A percentile compares a stretch with the other conserved stretches of the same genome.
phyloP scores from a whole-genome alignment of 2,113 vertebrate genomes.

The Butorides virescens region DNA sequence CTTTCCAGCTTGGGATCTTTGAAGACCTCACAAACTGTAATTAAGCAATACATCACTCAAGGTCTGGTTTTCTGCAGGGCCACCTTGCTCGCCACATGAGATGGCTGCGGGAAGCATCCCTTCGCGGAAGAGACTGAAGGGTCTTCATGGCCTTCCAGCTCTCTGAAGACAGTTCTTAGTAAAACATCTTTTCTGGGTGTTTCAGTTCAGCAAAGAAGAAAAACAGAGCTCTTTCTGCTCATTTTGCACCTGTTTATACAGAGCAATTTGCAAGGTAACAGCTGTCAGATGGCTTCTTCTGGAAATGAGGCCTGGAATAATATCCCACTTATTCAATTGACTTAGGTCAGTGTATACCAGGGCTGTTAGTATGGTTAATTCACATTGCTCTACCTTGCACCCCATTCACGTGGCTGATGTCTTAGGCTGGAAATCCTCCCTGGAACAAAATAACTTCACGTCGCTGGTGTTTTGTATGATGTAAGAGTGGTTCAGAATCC shows the following conservation, averaged over 20 bases:
- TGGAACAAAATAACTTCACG: not conserved
- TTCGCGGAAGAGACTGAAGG: not conserved
- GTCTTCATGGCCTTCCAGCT: not conserved
- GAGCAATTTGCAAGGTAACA: not conserved
- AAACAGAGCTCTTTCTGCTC: not conserved
- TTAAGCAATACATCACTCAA: not conserved
- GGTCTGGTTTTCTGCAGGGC: not conserved
- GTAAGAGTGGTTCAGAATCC: not conserved
- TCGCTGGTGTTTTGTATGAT: not conserved
- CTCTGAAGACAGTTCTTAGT: not conserved
- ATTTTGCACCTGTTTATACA: not conserved
- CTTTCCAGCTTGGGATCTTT: not conserved
- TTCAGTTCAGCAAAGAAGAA: not conserved
- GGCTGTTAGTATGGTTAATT: not conserved
- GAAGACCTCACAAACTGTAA: not conserved
- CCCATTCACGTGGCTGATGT: accelerated
- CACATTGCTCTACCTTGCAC: not conserved
- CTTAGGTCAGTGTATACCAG: not conserved
- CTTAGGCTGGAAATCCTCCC: not conserved
- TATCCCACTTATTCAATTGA: not conserved
- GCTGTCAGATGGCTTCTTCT: slow-evolving; percentile 30
- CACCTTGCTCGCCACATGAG: not conserved
- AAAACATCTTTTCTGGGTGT: not conserved
- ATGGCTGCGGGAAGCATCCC: not conserved
- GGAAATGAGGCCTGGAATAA: slow-evolving; percentile 32